phyloP scores from a whole-genome alignment of 2,888 invertebrate genomes.

The Drosophila neonasuta region DNA sequence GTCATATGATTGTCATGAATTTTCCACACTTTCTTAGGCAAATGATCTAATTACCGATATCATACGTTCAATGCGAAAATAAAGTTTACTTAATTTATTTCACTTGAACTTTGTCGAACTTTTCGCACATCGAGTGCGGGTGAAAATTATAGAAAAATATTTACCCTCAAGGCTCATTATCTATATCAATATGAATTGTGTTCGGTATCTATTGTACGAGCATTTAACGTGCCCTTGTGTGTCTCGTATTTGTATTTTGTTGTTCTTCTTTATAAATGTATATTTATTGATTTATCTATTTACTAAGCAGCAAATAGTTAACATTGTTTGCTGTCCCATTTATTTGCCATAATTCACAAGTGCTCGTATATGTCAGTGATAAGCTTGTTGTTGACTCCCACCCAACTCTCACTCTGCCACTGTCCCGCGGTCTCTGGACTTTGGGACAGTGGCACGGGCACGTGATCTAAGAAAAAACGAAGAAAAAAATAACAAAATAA shows the following conservation, averaged over 20 bases:
- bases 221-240: conserved; percentile 58
- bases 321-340: conserved; percentile 58
- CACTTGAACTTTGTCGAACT: conserved; percentile 30
- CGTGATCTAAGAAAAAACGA: conserved; percentile 45
- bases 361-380: conserved; percentile 67
- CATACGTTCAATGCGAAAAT: conserved; percentile 6
- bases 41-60: conserved; percentile 31
- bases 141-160: conserved; percentile 63
- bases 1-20: conserved; percentile 57
- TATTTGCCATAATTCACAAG: conserved; percentile 67
- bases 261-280: conserved; percentile 38
- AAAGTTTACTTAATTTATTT: conserved; percentile 23
- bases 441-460: conserved; percentile 25
- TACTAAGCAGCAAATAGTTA: conserved; percentile 52
- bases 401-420: neutral
- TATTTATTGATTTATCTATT: conserved; percentile 63
- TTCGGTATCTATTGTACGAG: conserved; percentile 47
- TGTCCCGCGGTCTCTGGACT: neutral
- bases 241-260: conserved; percentile 25
- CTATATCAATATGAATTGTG: conserved; percentile 49
- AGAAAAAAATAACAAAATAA: neutral
- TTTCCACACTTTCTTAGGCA: conserved; percentile 36
- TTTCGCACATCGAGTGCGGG: conserved; percentile 25
- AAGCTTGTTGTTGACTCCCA: conserved; percentile 30
- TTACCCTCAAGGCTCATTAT: conserved; percentile 58